Evolutionary conservation across 2,797 vertebrate genomes (phyloP).

Genomic region (Petrocephalus sullivani): DNA sequence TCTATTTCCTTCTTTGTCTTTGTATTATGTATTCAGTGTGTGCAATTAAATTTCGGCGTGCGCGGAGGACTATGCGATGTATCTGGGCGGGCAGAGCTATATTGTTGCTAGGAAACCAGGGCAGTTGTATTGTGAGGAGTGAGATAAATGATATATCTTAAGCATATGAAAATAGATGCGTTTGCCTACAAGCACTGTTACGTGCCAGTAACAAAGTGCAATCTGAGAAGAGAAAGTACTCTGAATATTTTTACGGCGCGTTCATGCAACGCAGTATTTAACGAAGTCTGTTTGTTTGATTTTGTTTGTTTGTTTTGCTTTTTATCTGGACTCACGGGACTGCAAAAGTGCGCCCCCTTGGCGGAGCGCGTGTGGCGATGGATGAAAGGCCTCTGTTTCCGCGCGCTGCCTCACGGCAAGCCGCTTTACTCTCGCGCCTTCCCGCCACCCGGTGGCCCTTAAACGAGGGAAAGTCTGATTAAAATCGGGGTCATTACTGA

Average conservation of each 20-base stretch:
- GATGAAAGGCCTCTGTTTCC: not conserved
- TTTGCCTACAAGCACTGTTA: not conserved
- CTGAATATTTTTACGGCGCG: not conserved
- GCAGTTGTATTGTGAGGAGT: not conserved
- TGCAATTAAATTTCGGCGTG: not conserved
- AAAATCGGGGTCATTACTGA: not conserved
- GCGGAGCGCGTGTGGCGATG: not conserved
- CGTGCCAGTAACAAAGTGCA: not conserved
- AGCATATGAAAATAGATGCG: not conserved
- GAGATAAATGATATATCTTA: conserved; percentile 3
- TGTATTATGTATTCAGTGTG: not conserved
- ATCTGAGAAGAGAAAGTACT: not conserved
- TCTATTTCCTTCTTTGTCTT: not conserved
- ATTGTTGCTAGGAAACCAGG: conserved; percentile 7
- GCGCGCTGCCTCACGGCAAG: not conserved
- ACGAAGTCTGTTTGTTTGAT: not conserved
- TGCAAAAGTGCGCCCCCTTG: not conserved
- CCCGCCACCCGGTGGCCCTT: not conserved
- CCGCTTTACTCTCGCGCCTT: not conserved
- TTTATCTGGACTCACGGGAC: not conserved
- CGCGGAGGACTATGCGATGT: not conserved
- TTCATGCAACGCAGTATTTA: not conserved
- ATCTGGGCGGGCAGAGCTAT: not conserved
- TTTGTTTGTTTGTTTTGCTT: not conserved
- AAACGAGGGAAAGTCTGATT: not conserved